A percentile compares a stretch with the other conserved stretches of the same genome.
Evolutionary conservation across 1,140 invertebrate genomes (phyloP).

Genomic region (Microplitis mediator): DNA sequence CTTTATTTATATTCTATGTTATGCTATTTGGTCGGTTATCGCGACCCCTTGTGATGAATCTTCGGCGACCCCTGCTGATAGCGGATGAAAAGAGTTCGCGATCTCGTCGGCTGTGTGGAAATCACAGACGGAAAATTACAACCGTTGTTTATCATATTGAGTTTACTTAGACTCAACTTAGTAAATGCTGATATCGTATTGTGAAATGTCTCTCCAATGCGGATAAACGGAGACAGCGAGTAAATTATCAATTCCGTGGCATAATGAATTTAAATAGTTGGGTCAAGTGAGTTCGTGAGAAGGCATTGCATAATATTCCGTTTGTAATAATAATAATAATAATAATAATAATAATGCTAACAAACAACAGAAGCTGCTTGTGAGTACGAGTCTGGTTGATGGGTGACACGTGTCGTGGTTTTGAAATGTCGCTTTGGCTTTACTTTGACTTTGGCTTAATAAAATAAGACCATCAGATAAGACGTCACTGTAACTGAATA

Average conservation of each 20-base stretch:
- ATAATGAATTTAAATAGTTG: too few species aligned
- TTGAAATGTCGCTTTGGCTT: conserved; percentile 32
- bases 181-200: too few species aligned
- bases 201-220: too few species aligned
- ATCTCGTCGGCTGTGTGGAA: not conserved
- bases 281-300: too few species aligned
- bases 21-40: not conserved
- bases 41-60: not conserved
- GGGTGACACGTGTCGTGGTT: conserved; percentile 45
- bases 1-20: too few species aligned
- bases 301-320: too few species aligned
- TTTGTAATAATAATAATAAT: too few species aligned
- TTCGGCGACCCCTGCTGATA: not conserved
- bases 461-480: conserved; percentile 51
- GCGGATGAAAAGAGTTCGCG: not conserved
- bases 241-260: too few species aligned
- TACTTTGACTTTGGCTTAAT: conserved; percentile 26
- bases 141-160: not conserved
- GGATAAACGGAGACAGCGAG: too few species aligned
- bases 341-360: not conserved
- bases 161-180: too few species aligned
- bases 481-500: not conserved
- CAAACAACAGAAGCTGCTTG: not conserved
- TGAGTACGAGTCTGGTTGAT: conserved; percentile 10
- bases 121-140: conserved; percentile 12